phyloP scores from a whole-genome alignment of 2,113 vertebrate genomes.

The Microcebus griseorufus region DNA sequence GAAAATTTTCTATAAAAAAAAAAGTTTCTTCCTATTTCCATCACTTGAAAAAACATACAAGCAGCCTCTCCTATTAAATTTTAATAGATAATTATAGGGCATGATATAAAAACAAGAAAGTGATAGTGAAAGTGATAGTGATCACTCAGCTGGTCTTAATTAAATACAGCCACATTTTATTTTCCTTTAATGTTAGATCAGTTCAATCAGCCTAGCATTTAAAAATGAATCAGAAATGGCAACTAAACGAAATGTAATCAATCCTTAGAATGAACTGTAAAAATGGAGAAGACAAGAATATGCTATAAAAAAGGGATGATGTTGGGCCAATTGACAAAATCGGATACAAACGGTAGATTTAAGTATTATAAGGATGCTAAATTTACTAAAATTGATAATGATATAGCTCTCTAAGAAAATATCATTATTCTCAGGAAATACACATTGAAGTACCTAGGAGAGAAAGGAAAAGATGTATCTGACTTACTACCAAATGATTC shows the following conservation, averaged over 20 bases:
- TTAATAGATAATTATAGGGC: not conserved
- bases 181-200: not conserved
- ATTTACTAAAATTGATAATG: not conserved
- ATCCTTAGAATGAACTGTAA: not conserved
- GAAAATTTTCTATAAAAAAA: not conserved
- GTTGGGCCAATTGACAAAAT: not conserved
- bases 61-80: not conserved
- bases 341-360: not conserved
- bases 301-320: not conserved
- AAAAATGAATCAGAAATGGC: conserved; percentile 3
- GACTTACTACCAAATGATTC: not conserved
- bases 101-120: not conserved
- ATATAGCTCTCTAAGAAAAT: not conserved
- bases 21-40: conserved; percentile 35
- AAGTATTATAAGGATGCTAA: not conserved
- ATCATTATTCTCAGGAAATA: conserved; percentile 39
- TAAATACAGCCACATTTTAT: conserved; percentile 37
- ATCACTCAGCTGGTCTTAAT: conserved; percentile 29
- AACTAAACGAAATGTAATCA: not conserved
- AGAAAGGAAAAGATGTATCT: not conserved
- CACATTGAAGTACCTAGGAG: not conserved
- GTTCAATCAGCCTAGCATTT: not conserved
- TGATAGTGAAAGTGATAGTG: not conserved
- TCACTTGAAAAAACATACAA: not conserved
- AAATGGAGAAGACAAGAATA: not conserved